A percentile compares a stretch with the other conserved stretches of the same genome.
Evolutionary conservation across 1,140 invertebrate genomes (phyloP).

Genomic region (Eueides isabella): DNA sequence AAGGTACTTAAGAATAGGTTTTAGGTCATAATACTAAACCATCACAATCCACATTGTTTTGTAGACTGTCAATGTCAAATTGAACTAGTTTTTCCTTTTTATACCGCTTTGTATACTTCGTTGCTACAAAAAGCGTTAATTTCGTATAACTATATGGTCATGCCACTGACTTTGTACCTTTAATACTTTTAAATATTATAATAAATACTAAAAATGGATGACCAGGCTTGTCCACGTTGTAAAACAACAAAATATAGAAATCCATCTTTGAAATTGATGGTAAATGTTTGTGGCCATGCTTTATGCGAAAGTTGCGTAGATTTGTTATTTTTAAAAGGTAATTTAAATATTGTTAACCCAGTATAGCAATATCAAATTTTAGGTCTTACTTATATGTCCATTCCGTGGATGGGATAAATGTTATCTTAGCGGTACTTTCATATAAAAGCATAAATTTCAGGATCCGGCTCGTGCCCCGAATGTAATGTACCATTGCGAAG

Average conservation of each 20-base stretch:
- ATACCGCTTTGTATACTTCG: background rate
- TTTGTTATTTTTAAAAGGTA: conserved; percentile 96
- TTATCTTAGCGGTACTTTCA: background rate
- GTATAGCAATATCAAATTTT: background rate
- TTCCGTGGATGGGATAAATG: background rate
- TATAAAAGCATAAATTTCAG: conserved; percentile 67
- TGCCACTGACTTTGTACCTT: conserved; percentile 14
- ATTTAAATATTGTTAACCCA: conserved; percentile 14
- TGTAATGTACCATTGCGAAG: conserved; percentile 89
- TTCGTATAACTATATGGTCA: conserved; percentile 15
- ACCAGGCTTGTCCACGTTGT: conserved; percentile 97
- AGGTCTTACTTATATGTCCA: background rate
- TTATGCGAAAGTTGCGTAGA: conserved; percentile 99
- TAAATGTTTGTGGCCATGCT: conserved; percentile 98
- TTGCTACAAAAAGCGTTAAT: conserved; percentile 1
- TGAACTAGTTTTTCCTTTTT: conserved; percentile 2
- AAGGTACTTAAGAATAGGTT: too few relatives aligned
- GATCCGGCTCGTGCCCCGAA: conserved; percentile 85
- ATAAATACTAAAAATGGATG: conserved; percentile 82
- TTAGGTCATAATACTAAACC: too few relatives aligned
- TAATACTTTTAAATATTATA: background rate
- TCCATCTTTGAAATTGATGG: conserved; percentile 97
- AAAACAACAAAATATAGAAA: conserved; percentile 99
- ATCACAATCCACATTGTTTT: too few relatives aligned
- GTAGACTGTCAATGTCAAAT: conserved; percentile 10